Evolutionary conservation across 2,113 vertebrate genomes (phyloP).

Genomic region (Sclerurus mexicanus): DNA sequence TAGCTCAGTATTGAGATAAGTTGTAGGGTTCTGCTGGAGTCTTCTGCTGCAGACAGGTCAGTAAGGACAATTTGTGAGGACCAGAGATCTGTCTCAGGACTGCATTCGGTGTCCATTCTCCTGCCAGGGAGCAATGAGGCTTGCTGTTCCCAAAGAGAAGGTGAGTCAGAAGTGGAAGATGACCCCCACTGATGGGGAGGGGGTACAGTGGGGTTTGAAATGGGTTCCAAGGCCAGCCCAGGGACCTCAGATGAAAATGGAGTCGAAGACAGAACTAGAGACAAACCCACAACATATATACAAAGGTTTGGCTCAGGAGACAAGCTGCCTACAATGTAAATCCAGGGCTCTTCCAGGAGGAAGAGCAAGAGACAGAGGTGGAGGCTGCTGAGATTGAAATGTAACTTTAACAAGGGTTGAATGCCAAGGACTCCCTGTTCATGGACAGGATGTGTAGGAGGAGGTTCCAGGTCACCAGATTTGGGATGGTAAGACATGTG

Average conservation of each 20-base stretch:
- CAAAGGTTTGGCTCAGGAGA: background rate
- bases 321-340: background rate
- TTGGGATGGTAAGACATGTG: background rate
- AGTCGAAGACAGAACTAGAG: background rate
- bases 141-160: background rate
- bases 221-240: background rate
- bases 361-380: background rate
- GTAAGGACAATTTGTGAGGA: background rate
- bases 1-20: background rate
- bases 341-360: background rate
- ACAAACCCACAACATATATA: background rate
- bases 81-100: background rate
- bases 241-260: background rate
- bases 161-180: background rate
- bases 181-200: background rate
- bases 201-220: background rate
- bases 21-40: background rate
- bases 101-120: background rate
- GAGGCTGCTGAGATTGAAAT: background rate
- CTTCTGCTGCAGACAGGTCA: background rate
- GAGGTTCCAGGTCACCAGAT: background rate
- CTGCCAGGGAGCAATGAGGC: background rate
- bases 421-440: background rate
- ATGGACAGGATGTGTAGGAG: background rate
- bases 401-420: background rate